Conservation (phyloP, 2,797 vertebrate species). For the Fistularia commersonii region DNA sequence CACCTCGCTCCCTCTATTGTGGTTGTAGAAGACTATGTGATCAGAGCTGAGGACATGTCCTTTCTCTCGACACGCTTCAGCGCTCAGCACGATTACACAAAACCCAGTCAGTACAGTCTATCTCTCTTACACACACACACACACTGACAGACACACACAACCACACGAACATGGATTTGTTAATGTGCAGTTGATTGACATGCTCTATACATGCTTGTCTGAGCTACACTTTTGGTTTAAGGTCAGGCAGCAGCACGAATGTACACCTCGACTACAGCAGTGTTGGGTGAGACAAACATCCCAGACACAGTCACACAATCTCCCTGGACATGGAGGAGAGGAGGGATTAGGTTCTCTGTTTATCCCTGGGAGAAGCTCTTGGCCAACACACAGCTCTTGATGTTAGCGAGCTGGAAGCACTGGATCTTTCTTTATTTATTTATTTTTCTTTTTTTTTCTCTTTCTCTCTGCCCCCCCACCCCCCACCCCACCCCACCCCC, state of each 20-base stretch:
- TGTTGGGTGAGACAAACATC: slow-evolving; percentile 6
- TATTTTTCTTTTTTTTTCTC: too few species aligned
- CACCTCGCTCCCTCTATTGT: slow-evolving; percentile 45
- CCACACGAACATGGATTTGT: slow-evolving; percentile 27
- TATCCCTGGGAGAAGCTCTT: slow-evolving; percentile 63
- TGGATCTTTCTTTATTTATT: slow-evolving; percentile 5
- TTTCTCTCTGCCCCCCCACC: neutral
- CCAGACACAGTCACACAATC: slow-evolving; percentile 17
- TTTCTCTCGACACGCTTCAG: slow-evolving; percentile 68
- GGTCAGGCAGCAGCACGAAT: slow-evolving; percentile 36
- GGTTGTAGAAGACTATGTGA: slow-evolving; percentile 59
- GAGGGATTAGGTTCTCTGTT: slow-evolving; percentile 63
- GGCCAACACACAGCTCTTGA: slow-evolving; percentile 63
- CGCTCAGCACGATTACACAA: slow-evolving; percentile 73
- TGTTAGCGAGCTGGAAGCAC: slow-evolving; percentile 58
- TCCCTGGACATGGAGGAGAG: slow-evolving; percentile 46
- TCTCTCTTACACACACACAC: slow-evolving; percentile 17
- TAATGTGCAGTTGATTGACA: slow-evolving; percentile 54
- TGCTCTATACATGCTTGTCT: slow-evolving; percentile 33
- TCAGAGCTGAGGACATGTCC: slow-evolving; percentile 72
- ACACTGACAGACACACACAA: slow-evolving; percentile 11
- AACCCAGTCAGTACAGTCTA: slow-evolving; percentile 53
- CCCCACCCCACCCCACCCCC: slow-evolving; percentile 20
- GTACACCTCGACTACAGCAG: slow-evolving; percentile 31
- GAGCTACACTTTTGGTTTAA: slow-evolving; percentile 39